Evolutionary conservation across 2,888 invertebrate genomes (phyloP).

Genomic region (Mythimna ferrago): DNA sequence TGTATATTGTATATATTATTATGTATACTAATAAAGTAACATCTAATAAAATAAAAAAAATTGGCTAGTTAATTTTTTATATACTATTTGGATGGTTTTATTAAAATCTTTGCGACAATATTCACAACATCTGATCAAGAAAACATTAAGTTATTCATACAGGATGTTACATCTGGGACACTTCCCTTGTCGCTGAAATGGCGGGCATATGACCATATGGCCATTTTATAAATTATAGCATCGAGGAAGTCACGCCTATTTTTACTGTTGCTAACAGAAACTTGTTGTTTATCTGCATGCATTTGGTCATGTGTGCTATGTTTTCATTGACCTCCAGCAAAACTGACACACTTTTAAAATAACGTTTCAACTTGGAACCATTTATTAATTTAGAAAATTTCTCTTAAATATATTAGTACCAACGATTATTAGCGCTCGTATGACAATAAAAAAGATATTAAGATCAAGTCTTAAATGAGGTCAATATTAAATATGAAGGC

Average conservation of each 20-base stretch:
- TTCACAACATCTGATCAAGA: slow-evolving; percentile 5
- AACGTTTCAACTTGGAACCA: not conserved
- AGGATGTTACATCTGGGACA: slow-evolving; percentile 52
- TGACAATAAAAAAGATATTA: slow-evolving; percentile 38
- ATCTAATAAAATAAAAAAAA: too few relatives aligned
- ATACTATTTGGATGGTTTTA: not conserved
- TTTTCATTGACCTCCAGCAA: not conserved
- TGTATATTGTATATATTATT: too few relatives aligned
- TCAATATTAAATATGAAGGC: slow-evolving; percentile 24
- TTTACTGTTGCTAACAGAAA: slow-evolving; percentile 16
- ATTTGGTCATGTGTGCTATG: slow-evolving; percentile 4
- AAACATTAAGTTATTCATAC: slow-evolving; percentile 24
- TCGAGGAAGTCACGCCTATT: slow-evolving; percentile 11
- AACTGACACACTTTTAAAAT: slow-evolving; percentile 1
- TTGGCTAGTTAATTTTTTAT: too few relatives aligned
- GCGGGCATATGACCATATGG: slow-evolving; percentile 34
- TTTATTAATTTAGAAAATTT: slow-evolving; percentile 27
- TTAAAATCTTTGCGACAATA: slow-evolving; percentile 1
- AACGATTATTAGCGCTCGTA: slow-evolving; percentile 25
- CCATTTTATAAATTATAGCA: slow-evolving; percentile 27
- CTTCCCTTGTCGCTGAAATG: slow-evolving; percentile 41
- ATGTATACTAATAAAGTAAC: too few relatives aligned
- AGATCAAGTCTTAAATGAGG: slow-evolving; percentile 29
- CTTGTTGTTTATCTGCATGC: slow-evolving; percentile 7
- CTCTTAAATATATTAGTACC: slow-evolving; percentile 4